Evolutionary conservation across 2,888 invertebrate species (phyloP).

Genomic region (Leptinotarsa haldemani): DNA sequence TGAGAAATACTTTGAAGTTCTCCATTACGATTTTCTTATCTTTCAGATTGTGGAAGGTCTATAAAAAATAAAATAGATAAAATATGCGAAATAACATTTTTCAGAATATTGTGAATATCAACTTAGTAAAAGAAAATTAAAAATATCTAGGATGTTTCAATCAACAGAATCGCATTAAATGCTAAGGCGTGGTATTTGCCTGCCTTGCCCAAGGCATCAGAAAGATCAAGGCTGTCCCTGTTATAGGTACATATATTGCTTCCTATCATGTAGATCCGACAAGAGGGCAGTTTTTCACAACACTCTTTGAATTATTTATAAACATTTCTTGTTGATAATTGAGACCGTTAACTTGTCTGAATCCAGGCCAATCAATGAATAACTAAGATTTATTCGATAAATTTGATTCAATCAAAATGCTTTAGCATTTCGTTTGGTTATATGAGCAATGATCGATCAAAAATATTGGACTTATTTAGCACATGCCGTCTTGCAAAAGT

Average conservation of each 20-base stretch:
- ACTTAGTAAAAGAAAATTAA: no score
- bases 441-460: conserved; percentile 5
- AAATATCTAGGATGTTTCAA: no score
- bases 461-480: not conserved
- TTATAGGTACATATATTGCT: not conserved
- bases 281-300: not conserved
- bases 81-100: no score
- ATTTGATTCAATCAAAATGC: not conserved
- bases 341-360: not conserved
- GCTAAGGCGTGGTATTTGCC: not conserved
- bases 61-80: no score
- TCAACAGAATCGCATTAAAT: no score
- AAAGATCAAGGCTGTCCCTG: not conserved
- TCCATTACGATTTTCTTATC: no score
- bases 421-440: not conserved
- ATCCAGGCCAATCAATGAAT: conserved; percentile 6
- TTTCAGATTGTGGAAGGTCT: no score
- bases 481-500: not conserved
- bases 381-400: conserved; percentile 7
- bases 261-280: not conserved
- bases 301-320: not conserved
- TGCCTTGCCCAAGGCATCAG: not conserved
- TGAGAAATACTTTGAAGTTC: no score
- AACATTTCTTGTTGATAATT: not conserved
- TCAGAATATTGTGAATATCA: no score